Conservation (phyloP, 2,113 vertebrate species). For the Lophura nycthemera region DNA sequence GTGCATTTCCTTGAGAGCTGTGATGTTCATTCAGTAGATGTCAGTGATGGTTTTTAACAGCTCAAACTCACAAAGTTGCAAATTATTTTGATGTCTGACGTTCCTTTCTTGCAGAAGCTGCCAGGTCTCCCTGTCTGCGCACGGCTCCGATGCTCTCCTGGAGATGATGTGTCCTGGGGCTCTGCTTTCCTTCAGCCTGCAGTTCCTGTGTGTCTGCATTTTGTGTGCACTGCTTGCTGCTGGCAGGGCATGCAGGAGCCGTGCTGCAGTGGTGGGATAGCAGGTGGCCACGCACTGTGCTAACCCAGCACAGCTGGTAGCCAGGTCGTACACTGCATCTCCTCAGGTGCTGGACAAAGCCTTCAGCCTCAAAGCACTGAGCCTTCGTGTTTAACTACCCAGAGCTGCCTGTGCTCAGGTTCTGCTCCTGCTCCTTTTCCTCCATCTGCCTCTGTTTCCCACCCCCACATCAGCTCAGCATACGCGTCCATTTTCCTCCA, state of each 20-base stretch:
- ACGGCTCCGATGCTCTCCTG: fast-evolving
- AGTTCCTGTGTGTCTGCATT: too few relatives aligned
- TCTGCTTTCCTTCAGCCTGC: fast-evolving
- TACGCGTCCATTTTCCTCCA: not conserved
- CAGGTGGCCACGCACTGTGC: fast-evolving
- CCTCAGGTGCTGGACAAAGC: fast-evolving
- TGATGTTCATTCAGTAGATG: not conserved
- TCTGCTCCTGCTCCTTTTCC: not conserved
- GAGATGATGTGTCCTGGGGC: fast-evolving
- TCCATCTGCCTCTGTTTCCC: fast-evolving
- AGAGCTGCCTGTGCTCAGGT: not conserved
- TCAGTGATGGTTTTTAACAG: not conserved
- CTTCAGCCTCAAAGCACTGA: fast-evolving
- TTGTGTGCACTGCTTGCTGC: too few relatives aligned
- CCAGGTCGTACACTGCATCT: fast-evolving
- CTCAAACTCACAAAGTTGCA: too few relatives aligned
- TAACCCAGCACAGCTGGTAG: not conserved
- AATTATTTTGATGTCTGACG: too few relatives aligned
- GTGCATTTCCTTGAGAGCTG: not conserved
- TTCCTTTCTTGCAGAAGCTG: too few relatives aligned
- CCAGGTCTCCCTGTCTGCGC: too few relatives aligned
- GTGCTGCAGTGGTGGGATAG: not conserved
- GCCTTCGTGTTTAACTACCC: fast-evolving
- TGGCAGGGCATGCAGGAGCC: not conserved
- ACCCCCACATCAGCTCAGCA: fast-evolving